A percentile compares a stretch with the other conserved stretches of the same genome.
Conservation (phyloP, 2,113 vertebrate genomes). For the Barnardius zonarius region DNA sequence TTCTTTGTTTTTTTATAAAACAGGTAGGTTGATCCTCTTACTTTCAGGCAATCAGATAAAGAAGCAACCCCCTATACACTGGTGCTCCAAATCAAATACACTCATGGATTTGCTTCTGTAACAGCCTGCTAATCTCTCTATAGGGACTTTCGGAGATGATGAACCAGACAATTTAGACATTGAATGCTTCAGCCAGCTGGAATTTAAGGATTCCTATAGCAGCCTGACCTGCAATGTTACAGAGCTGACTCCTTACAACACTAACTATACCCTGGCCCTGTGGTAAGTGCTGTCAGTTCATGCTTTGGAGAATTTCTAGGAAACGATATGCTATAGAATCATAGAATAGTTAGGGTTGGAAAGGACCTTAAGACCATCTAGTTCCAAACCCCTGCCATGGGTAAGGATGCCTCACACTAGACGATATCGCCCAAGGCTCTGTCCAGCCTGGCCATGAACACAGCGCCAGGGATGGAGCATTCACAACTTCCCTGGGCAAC, state of each 20-base stretch:
- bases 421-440: too few relatives aligned
- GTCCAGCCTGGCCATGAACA: too few relatives aligned
- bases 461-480: too few relatives aligned
- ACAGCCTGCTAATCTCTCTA: background rate
- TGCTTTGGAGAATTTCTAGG: background rate
- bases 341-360: too few relatives aligned
- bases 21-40: background rate
- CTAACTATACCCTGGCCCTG: conserved; percentile 53
- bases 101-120: background rate
- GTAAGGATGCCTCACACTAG: too few relatives aligned
- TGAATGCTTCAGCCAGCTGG: conserved; percentile 70
- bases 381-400: too few relatives aligned
- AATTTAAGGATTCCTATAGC: conserved; percentile 34
- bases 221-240: conserved; percentile 70
- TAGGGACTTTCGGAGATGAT: conserved; percentile 66
- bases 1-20: background rate
- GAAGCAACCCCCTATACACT: background rate
- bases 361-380: too few relatives aligned
- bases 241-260: conserved; percentile 23
- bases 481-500: too few relatives aligned
- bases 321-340: background rate
- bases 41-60: background rate
- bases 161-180: conserved; percentile 70
- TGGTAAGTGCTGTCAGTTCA: conserved; percentile 59
- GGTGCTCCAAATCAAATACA: background rate